These are phyloP conservation scores for Mastigias papua DNA, from an alignment of 30 jellyfish, hydroid and myxozoan genomes.

Conservation along the genomic window DNA sequence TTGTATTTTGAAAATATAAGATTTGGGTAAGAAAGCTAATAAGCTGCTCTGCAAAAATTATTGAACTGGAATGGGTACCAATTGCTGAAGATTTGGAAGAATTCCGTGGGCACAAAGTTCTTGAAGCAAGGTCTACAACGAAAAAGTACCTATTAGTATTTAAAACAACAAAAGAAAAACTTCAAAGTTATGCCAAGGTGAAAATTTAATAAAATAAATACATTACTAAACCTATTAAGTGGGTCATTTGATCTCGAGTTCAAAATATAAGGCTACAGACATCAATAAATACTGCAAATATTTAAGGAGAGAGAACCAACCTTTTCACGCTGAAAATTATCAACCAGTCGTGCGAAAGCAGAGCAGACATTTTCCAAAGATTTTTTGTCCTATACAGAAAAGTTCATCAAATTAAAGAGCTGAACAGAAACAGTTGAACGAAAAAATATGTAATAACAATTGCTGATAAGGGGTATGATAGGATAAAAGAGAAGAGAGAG, in stretches of 20 bases:
- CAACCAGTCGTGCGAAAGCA: slow-evolving; percentile 96
- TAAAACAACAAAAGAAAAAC: neutral
- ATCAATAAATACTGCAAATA: too few relatives aligned
- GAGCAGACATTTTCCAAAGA: slow-evolving; percentile 94
- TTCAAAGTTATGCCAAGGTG: neutral
- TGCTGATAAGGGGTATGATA: neutral
- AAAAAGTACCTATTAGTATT: neutral
- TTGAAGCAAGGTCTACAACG: slow-evolving; percentile 64
- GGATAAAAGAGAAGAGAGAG: neutral
- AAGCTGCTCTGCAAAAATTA: neutral
- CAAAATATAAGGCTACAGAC: too few relatives aligned
- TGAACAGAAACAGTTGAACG: too few relatives aligned
- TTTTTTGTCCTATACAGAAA: slow-evolving; percentile 76
- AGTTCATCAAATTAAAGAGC: neutral
- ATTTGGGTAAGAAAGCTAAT: neutral
- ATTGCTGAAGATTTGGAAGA: slow-evolving; percentile 83
- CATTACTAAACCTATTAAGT: neutral
- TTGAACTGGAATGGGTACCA: slow-evolving; percentile 67
- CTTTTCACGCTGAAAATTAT: slow-evolving; percentile 87
- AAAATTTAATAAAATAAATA: neutral
- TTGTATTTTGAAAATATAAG: too few relatives aligned
- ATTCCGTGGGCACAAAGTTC: slow-evolving; percentile 90
- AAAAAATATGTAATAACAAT: neutral
- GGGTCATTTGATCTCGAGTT: too few relatives aligned
- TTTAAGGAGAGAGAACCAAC: slow-evolving; percentile 19